Evolutionary conservation across 2,888 invertebrate genomes (phyloP).

Genomic region (Graphium colonna): DNA sequence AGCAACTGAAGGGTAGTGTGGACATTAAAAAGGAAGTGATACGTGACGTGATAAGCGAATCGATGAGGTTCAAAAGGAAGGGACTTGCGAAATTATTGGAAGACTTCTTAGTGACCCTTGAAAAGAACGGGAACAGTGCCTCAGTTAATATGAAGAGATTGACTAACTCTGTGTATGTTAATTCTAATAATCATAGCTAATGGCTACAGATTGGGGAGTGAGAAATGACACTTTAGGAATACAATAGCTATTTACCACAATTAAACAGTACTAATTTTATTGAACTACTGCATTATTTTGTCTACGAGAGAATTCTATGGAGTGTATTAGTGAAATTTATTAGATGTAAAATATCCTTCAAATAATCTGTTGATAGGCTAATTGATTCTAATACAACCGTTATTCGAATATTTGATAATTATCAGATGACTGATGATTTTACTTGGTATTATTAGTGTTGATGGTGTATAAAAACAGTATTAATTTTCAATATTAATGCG

Average conservation of each 20-base stretch:
- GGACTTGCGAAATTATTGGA: constrained; percentile 84
- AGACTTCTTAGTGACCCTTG: constrained; percentile 79
- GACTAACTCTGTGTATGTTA: constrained; percentile 55
- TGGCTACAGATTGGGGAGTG: constrained; percentile 35
- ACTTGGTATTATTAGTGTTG: not conserved
- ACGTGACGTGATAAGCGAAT: constrained; percentile 87
- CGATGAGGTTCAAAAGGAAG: constrained; percentile 88
- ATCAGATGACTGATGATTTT: not conserved
- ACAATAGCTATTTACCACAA: constrained; percentile 30
- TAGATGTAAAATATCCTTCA: constrained; percentile 12
- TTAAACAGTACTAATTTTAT: constrained; percentile 22
- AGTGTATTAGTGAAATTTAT: constrained; percentile 22
- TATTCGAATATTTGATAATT: constrained; percentile 6
- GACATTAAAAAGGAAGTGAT: constrained; percentile 85
- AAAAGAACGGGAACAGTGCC: constrained; percentile 73
- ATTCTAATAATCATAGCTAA: constrained; percentile 65
- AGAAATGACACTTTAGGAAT: constrained; percentile 36
- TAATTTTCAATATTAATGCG: constrained; percentile 2
- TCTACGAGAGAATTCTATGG: constrained; percentile 20
- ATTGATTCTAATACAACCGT: constrained; percentile 5
- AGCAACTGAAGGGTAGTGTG: constrained; percentile 84
- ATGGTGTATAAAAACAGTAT: constrained; percentile 9
- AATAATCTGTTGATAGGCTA: constrained; percentile 14
- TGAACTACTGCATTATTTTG: constrained; percentile 19
- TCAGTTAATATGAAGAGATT: constrained; percentile 57